Conservation (phyloP, 2,113 vertebrate genomes). For the Anhinga rufa region DNA sequence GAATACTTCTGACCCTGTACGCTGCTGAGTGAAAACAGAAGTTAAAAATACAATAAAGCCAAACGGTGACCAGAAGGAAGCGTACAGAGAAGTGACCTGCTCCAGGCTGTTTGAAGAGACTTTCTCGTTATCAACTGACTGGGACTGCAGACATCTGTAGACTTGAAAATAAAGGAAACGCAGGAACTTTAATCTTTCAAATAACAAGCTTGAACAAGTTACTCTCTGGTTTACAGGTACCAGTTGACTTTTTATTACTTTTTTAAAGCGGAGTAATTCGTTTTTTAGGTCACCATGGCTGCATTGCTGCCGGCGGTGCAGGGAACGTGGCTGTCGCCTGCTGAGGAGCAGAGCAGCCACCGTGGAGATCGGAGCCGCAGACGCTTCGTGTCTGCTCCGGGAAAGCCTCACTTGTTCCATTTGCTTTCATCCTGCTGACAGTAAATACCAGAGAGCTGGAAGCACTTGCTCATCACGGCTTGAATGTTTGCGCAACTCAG, state of each 20-base stretch:
- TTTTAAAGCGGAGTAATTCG: fast-evolving
- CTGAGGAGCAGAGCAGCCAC: not conserved
- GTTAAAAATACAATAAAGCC: not conserved
- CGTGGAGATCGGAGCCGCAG: not conserved
- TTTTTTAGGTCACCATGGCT: not conserved
- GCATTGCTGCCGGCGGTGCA: fast-evolving
- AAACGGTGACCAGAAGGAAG: not conserved
- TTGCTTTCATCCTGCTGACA: not conserved
- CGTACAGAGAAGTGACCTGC: not conserved
- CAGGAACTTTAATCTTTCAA: not conserved
- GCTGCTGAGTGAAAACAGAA: not conserved
- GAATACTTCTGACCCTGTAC: fast-evolving
- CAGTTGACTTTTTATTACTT: not conserved
- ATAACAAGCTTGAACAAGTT: not conserved
- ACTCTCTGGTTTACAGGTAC: not conserved
- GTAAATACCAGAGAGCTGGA: not conserved
- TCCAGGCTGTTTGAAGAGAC: not conserved
- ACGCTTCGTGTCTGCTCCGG: not conserved
- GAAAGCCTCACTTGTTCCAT: not conserved
- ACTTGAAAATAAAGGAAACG: not conserved
- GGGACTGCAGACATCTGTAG: not conserved
- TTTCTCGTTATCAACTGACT: not conserved
- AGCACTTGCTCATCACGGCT: fast-evolving
- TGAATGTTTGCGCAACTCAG: not conserved
- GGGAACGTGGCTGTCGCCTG: not conserved